Conservation (phyloP, 1,140 invertebrate genomes). For the Drosophila hydei region DNA sequence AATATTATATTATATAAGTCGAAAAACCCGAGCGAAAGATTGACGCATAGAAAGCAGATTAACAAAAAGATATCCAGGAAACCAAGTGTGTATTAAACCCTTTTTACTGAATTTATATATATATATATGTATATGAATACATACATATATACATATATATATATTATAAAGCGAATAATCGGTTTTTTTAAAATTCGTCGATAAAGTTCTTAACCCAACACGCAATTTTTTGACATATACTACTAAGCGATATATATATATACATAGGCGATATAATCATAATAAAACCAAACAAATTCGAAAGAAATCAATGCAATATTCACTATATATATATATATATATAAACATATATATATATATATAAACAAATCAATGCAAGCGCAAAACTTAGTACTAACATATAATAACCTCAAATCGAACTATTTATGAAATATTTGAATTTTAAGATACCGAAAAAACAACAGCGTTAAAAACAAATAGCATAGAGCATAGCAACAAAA, state of each 20-base stretch:
- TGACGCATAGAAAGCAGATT: not conserved
- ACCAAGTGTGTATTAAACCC: slow-evolving; percentile 59
- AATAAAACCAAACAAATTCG: slow-evolving; percentile 40
- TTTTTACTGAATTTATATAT: slow-evolving; percentile 76
- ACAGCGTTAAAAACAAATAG: slow-evolving; percentile 25
- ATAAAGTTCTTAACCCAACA: slow-evolving; percentile 52
- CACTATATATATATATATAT: not conserved
- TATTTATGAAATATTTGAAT: slow-evolving; percentile 61
- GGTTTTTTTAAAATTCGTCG: slow-evolving; percentile 65
- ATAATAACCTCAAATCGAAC: slow-evolving; percentile 50
- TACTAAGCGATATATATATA: slow-evolving; percentile 40
- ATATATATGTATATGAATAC: slow-evolving; percentile 39
- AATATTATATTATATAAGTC: slow-evolving; percentile 70
- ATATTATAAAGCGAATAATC: slow-evolving; percentile 47
- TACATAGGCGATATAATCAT: slow-evolving; percentile 61
- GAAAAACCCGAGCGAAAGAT: slow-evolving; percentile 21
- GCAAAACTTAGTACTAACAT: slow-evolving; percentile 45
- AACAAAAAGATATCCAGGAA: slow-evolving; percentile 27
- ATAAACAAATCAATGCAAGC: slow-evolving; percentile 64
- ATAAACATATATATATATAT: slow-evolving; percentile 60
- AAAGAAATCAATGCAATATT: slow-evolving; percentile 14
- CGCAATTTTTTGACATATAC: slow-evolving; percentile 65
- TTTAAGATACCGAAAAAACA: slow-evolving; percentile 48
- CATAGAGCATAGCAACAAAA: slow-evolving; percentile 30
- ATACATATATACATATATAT: not conserved